Conservation (phyloP, 2,888 invertebrate species). For the Hypsopygia costalis region DNA sequence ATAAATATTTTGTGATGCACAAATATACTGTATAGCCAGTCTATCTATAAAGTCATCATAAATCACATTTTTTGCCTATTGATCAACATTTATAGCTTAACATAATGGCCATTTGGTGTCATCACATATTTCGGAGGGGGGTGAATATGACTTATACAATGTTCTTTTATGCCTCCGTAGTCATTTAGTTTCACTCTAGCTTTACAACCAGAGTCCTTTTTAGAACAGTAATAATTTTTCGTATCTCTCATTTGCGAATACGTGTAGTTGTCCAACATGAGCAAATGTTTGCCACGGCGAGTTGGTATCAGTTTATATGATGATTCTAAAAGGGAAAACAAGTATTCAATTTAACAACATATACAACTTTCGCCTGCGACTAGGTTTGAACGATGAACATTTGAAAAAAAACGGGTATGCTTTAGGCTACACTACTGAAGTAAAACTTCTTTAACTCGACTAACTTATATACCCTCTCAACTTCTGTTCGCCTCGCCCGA, state of each 20-base stretch:
- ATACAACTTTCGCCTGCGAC: too few relatives aligned
- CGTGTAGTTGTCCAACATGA: constrained; percentile 33
- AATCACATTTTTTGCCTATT: too few relatives aligned
- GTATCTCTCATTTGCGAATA: constrained; percentile 25
- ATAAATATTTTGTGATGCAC: too few relatives aligned
- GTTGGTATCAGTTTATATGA: constrained; percentile 17
- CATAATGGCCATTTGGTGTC: constrained; percentile 24
- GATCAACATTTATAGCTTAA: constrained; percentile 12
- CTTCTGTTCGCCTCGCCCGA: too few relatives aligned
- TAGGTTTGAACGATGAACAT: too few relatives aligned
- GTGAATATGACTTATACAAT: constrained; percentile 25
- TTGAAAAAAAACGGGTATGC: too few relatives aligned
- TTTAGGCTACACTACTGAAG: too few relatives aligned
- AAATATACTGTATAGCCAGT: too few relatives aligned
- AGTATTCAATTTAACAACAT: not conserved
- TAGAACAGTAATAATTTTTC: constrained; percentile 27
- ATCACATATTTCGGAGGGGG: constrained; percentile 30
- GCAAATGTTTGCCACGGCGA: constrained; percentile 18
- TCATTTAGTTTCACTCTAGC: constrained; percentile 18
- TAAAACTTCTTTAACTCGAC: too few relatives aligned
- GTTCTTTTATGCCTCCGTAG: constrained; percentile 6
- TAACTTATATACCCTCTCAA: too few relatives aligned
- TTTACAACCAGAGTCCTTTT: constrained; percentile 19
- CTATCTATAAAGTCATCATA: too few relatives aligned
- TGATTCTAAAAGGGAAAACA: not conserved